Base-by-base conservation (phyloP, 2,888 invertebrate genomes). In the Suillia variegata region DNA sequence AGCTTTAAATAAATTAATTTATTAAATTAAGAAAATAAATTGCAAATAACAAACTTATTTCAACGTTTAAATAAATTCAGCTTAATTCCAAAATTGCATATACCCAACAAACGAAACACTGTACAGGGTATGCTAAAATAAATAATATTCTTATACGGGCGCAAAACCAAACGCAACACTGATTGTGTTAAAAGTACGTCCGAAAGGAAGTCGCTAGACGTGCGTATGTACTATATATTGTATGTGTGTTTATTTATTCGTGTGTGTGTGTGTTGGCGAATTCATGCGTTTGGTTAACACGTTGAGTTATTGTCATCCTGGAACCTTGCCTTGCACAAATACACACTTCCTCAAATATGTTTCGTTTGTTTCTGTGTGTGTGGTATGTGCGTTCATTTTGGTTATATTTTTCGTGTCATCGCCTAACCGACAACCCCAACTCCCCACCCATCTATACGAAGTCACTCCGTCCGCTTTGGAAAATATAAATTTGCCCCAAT, bases 401-500 rank as follows among this genome's bases (percentile, higher is more conserved):
- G n/a, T n/a, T n/a, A n/a, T n/a, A n/a, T n/a, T n/a, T n/a, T 13
- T 51, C 33, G 6, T 51, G 51, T 52, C 52, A 34, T 2, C 52
- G 34, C 33, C 34, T 34, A n/a, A n/a, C n/a, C n/a, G n/a, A n/a
- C n/a, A n/a, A n/a, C n/a, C n/a, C n/a, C 26, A 26, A 5, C 5
- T 26, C 5, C 26, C 5, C 10, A 26, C 26, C 5, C 26, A 26
- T 10, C 6, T 26, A 26, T 5, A 10, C 26, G 26, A 26, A 26
- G 22, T 21, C 5, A 13, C n/a, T n/a, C n/a, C n/a, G n/a, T n/a
- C n/a, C n/a, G n/a, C n/a, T n/a, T n/a, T n/a, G 13, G 4, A 51
- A 18, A 54, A 54, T n/a, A n/a, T 54, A 45, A 54, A 54, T 42
- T 54, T 24, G 45, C 45, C 54, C 45, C 54, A 54, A 54, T 54